Conservation (phyloP, 64 coral and sea anemone species). For the Acropora tenuis region DNA sequence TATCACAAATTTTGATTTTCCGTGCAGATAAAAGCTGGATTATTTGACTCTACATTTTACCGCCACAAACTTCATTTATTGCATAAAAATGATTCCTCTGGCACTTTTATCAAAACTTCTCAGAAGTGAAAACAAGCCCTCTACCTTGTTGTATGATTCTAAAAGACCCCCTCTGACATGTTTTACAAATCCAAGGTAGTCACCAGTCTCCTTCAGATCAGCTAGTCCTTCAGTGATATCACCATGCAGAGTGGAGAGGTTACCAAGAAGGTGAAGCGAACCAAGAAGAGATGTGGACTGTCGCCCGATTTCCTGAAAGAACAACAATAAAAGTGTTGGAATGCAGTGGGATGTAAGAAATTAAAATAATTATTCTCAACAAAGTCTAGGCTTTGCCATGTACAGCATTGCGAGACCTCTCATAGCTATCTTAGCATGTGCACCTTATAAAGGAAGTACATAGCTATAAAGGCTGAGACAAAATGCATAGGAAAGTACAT, state of each 20-base stretch:
- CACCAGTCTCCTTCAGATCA: slow-evolving; percentile 89
- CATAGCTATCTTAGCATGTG: too few species aligned
- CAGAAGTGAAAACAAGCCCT: neutral
- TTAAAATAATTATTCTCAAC: too few species aligned
- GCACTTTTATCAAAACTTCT: neutral
- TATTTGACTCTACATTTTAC: too few species aligned
- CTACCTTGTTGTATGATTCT: slow-evolving; percentile 92
- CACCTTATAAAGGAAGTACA: too few species aligned
- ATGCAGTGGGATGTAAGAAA: neutral
- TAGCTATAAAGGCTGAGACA: too few species aligned
- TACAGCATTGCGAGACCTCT: too few species aligned
- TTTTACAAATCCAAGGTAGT: slow-evolving; percentile 83
- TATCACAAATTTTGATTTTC: too few species aligned
- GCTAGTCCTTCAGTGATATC: slow-evolving; percentile 82
- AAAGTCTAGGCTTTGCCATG: too few species aligned
- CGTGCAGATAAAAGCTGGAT: too few species aligned
- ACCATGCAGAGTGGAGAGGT: slow-evolving; percentile 78
- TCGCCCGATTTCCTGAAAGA: slow-evolving; percentile 80
- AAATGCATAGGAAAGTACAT: too few species aligned
- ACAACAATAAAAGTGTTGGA: neutral
- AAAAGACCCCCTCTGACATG: slow-evolving; percentile 85
- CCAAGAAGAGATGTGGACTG: slow-evolving; percentile 93
- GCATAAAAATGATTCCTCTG: too few species aligned
- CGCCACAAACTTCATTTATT: too few species aligned
- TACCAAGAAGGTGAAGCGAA: slow-evolving; percentile 93